Conservation (phyloP, 2,888 invertebrate genomes). For the Coelopa pilipes region DNA sequence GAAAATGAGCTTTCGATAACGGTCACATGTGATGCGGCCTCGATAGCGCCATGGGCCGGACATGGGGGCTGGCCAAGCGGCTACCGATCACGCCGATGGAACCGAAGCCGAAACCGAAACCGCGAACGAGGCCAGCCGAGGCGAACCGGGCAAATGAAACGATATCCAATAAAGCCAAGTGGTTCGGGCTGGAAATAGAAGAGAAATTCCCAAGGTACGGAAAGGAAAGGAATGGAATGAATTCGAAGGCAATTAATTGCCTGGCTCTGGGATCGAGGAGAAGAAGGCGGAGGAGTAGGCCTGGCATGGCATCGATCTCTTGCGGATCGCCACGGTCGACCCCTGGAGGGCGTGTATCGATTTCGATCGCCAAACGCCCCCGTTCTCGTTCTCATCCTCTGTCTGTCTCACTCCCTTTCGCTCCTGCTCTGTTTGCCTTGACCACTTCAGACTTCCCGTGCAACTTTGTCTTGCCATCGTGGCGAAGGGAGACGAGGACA, state of each 20-base stretch:
- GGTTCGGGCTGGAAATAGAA: too few relatives aligned
- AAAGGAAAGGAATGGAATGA: not conserved
- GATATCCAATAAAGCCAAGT: too few relatives aligned
- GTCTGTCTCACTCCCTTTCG: too few relatives aligned
- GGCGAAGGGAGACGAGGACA: not conserved
- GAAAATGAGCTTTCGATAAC: not conserved
- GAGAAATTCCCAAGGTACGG: too few relatives aligned
- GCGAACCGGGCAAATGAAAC: too few relatives aligned
- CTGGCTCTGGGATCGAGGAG: not conserved
- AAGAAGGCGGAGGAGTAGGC: not conserved
- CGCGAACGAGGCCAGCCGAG: too few relatives aligned
- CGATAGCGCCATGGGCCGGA: not conserved
- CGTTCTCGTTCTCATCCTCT: too few relatives aligned
- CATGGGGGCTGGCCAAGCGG: not conserved
- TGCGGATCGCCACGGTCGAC: not conserved
- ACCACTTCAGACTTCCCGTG: not conserved
- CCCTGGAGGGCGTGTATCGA: too few relatives aligned
- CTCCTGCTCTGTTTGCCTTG: not conserved
- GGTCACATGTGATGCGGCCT: not conserved
- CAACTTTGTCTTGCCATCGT: not conserved
- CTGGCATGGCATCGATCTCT: not conserved
- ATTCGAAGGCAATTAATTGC: not conserved
- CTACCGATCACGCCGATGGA: slow-evolving; percentile 8
- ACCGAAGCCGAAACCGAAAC: not conserved
- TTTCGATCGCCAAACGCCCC: too few relatives aligned